Conservation (phyloP, 1,140 invertebrate genomes). For the Drosophila auraria region DNA sequence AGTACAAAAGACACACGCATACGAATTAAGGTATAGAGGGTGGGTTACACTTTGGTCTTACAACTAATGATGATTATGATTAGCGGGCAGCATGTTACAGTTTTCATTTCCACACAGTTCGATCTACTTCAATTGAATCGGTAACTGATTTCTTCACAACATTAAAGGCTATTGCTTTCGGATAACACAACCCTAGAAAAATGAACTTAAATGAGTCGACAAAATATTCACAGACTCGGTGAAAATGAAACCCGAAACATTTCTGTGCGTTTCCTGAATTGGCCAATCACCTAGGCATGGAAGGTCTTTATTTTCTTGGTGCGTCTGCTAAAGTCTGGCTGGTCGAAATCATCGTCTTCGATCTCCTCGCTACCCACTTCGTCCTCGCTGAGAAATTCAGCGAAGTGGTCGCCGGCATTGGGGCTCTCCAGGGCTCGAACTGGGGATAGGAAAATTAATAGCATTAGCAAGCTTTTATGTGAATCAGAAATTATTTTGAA, state of each 20-base stretch:
- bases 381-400: constrained; percentile 58
- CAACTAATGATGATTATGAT: constrained; percentile 41
- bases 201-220: constrained; percentile 9
- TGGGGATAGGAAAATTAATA: neutral
- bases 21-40: constrained; percentile 52
- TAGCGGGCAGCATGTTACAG: constrained; percentile 23
- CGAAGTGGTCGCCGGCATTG: constrained; percentile 28
- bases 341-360: constrained; percentile 66
- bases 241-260: constrained; percentile 22
- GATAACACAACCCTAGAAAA: constrained; percentile 28
- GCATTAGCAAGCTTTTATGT: neutral
- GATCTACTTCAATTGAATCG: constrained; percentile 12
- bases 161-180: constrained; percentile 35
- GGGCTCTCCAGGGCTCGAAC: constrained; percentile 74
- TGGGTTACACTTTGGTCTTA: constrained; percentile 41
- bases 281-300: constrained; percentile 61
- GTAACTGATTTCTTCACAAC: constrained; percentile 18
- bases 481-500: neutral
- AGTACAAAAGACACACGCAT: constrained; percentile 47
- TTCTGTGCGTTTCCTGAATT: neutral
- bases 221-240: constrained; percentile 6
- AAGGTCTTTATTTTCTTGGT: constrained; percentile 84
- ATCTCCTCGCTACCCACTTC: constrained; percentile 62
- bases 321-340: constrained; percentile 76
- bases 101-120: constrained; percentile 31